These are phyloP conservation scores for Drosophila mulleri DNA, from an alignment of 2,888 invertebrate species.

Conservation along the genomic window DNA sequence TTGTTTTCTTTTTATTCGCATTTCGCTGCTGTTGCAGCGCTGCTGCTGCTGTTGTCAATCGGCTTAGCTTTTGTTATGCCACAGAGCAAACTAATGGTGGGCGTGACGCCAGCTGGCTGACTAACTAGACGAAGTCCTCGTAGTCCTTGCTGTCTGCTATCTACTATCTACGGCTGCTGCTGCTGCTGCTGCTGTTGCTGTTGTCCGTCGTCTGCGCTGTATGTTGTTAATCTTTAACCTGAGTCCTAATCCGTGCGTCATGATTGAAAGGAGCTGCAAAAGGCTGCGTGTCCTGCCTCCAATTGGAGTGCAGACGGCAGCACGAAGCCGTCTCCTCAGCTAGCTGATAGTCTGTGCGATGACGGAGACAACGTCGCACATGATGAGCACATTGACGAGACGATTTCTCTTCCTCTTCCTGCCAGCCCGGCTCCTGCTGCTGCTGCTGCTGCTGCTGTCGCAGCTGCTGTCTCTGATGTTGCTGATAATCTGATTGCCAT, in stretches of 20 bases:
- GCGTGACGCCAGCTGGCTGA: conserved; percentile 32
- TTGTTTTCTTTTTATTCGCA: neutral
- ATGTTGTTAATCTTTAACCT: conserved; percentile 76
- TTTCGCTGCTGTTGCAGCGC: conserved; percentile 11
- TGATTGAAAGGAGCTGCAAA: conserved; percentile 76
- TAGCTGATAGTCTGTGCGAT: conserved; percentile 23
- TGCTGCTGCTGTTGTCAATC: conserved; percentile 24
- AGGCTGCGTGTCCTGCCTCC: conserved; percentile 52
- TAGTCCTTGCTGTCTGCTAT: conserved; percentile 4
- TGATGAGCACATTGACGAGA: conserved; percentile 53
- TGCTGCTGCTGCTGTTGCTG: conserved; percentile 2
- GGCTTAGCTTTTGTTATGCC: conserved; percentile 44
- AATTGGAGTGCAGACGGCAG: conserved; percentile 21
- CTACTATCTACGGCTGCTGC: neutral
- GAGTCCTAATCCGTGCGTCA: conserved; percentile 77
- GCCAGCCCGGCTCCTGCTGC: neutral
- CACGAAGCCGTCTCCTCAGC: conserved; percentile 15
- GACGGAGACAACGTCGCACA: conserved; percentile 45
- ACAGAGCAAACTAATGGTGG: conserved; percentile 30
- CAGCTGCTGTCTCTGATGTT: conserved; percentile 7
- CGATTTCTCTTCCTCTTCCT: conserved; percentile 27
- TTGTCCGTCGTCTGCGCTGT: conserved; percentile 7
- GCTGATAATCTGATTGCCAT: conserved; percentile 69
- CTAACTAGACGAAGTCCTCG: conserved; percentile 30
- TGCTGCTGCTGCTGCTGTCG: conserved; percentile 8